Evolutionary conservation across 2,797 vertebrate genomes (phyloP), one percentile per base, ranked within the genome.

Genomic region (Gouania willdenowi): DNA sequence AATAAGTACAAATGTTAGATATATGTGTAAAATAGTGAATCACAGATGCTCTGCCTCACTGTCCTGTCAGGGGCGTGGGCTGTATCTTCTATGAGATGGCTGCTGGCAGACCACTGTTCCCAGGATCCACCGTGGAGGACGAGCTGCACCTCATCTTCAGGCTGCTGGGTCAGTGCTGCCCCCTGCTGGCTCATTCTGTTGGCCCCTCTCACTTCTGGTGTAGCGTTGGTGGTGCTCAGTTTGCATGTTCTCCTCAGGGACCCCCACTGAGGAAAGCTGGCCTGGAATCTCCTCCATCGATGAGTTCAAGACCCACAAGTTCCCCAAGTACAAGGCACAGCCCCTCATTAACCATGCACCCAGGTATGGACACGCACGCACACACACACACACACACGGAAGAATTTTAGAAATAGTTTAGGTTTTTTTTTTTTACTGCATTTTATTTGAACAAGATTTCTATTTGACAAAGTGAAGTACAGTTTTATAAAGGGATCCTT

Each of bases 251-350:
- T 48, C 41, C 24, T 22, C 75, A 97, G 94, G 94, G 85, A 94
- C 93, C 57, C 94, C 94, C 7, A 89, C 89, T 61, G 94, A 97
- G 70, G 94, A 95, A 83, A 94, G 84, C 49, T 98, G 94, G 94
- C 88, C 94, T 23, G 92, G 94, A 59, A 92, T 96, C 82, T 92
- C 88, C 60, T 91, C 91, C 60, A 91, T 92, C 59, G 94, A 97
- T 20, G 94, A 98, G 71, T 96, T 96, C 79, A 94, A 92, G 88
- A 92, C 95, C 72, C 93, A 96, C 80, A 97, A 91, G 78, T 98
- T 98, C 48, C 92, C 94, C 41, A 98, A 96, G 71, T 98, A 97
- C 64, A 96, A 95, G 63, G 68, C 89, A 11, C 93, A 97, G 62
- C 91, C 92, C 24, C 89, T 98, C 29, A 93, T 98, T 70, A 97